Conservation (phyloP, 2,113 vertebrate species). For the Dunckerocampus dactyliophorus region DNA sequence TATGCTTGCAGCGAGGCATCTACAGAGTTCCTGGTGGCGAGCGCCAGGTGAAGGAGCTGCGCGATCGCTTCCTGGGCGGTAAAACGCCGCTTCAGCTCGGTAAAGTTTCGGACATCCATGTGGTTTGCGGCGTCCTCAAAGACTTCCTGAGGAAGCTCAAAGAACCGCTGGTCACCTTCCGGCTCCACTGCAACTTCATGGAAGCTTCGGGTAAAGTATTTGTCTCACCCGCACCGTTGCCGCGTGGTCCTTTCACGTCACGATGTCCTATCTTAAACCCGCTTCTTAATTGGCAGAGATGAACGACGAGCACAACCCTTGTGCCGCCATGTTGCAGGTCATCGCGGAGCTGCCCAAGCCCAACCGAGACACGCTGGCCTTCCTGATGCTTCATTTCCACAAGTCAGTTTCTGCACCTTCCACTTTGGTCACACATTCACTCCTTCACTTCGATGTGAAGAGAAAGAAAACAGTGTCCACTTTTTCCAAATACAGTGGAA, state of each 20-base stretch:
- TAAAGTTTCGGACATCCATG: constrained; percentile 75
- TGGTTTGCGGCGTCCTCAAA: constrained; percentile 83
- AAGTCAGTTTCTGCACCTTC: constrained; percentile 29
- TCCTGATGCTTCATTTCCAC: constrained; percentile 63
- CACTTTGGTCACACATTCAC: not conserved
- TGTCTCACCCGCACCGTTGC: too few species aligned
- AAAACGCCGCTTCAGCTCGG: constrained; percentile 50
- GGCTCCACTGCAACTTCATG: constrained; percentile 78
- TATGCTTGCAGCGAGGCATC: constrained; percentile 71
- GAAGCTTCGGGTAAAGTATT: constrained; percentile 67
- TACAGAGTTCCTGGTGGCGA: constrained; percentile 78
- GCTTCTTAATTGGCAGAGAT: constrained; percentile 59
- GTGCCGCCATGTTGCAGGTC: constrained; percentile 57
- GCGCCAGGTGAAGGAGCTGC: constrained; percentile 76
- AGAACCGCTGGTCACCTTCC: constrained; percentile 83
- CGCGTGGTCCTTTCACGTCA: too few species aligned
- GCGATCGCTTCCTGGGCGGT: constrained; percentile 64
- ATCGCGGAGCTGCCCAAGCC: constrained; percentile 73
- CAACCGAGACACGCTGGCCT: constrained; percentile 82
- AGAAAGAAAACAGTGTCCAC: too few species aligned
- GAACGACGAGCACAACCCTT: constrained; percentile 55
- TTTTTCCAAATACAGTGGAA: too few species aligned
- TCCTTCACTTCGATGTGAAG: too few species aligned
- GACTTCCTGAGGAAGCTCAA: constrained; percentile 81
- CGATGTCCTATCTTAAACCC: not conserved